Evolutionary conservation across 1,140 invertebrate genomes (phyloP), one percentile per base, ranked within the genome.

Genomic region (Plutomurus gul): DNA sequence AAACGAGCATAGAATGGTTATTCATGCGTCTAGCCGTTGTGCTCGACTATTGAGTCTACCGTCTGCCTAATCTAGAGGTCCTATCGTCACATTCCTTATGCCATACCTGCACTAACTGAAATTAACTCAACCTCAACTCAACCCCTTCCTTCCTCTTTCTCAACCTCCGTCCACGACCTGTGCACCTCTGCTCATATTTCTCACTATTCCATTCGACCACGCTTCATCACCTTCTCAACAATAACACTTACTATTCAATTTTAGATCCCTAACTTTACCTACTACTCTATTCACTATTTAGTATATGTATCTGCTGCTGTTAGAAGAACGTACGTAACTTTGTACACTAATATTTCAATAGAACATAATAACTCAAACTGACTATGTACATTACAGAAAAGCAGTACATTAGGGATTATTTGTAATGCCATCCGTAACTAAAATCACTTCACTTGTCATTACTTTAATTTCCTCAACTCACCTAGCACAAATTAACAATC

Each of bases 111-210:
- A 65, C 56, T 65, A 65, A 65, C 56, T 65, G 56, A 65, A 65
- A 65, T 65, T 65, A 65, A 65, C 56, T 65, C 11, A 65, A 36
- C 30, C 56, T 65, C 56, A 65, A 65, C 56, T 65, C 56, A 65
- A 65, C 56, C 56, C 56, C 56, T 65, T 65, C 56, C 56, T 65
- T 65, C 56, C 56, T 65, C 56, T 65, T 56, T 65, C 56, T 65
- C 56, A 65, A 65, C 56, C 56, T 65, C 56, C 56, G 56, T 65
- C 30, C 56, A 30, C 56, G 56, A 65, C 56, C 56, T 65, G 56
- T 65, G 56, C 56, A 65, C 56, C 56, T 65, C 30, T 30, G 36
- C 56, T 65, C 56, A 65, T 65, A 65, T 65, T 65, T 65, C 56
- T 65, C 56, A 65, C 56, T 30, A 65, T 65, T 30, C 30, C 56